Conservation (phyloP, 2,113 vertebrate species). For the Hirundichthys speculiger region DNA sequence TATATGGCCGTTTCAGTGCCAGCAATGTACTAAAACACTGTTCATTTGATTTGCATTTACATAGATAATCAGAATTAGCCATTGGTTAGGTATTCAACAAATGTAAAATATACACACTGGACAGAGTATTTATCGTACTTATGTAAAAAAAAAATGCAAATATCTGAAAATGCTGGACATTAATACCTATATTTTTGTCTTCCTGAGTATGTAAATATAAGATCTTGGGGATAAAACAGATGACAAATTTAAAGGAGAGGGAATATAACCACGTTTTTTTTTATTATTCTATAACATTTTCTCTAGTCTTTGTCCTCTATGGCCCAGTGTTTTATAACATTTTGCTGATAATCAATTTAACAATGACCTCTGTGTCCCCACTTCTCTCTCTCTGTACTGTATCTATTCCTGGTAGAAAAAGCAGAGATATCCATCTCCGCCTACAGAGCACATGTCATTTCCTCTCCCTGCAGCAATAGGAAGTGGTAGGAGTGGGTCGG, state of each 20-base stretch:
- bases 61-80: no score
- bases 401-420: conserved; percentile 40
- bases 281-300: conserved; percentile 20
- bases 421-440: conserved; percentile 51
- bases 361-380: background rate
- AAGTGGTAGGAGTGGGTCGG: conserved; percentile 23
- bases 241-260: conserved; percentile 18
- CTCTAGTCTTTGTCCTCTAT: conserved; percentile 35
- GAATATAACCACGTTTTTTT: conserved; percentile 30
- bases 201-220: no score
- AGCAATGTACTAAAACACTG: no score
- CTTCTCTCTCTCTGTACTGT: conserved; percentile 15
- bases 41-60: no score
- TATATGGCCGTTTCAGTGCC: no score
- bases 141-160: no score
- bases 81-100: no score
- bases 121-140: no score
- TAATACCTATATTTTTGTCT: no score
- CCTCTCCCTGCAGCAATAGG: conserved; percentile 29
- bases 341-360: conserved; percentile 44
- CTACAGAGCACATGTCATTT: conserved; percentile 47
- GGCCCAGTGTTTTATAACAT: conserved; percentile 42
- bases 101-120: no score
- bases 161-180: no score
- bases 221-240: background rate